Percentiles rank a stretch among this genome's conserved stretches.
Evolutionary conservation across 2,797 vertebrate species (phyloP).

Genomic region (Pelodytes ibericus): DNA sequence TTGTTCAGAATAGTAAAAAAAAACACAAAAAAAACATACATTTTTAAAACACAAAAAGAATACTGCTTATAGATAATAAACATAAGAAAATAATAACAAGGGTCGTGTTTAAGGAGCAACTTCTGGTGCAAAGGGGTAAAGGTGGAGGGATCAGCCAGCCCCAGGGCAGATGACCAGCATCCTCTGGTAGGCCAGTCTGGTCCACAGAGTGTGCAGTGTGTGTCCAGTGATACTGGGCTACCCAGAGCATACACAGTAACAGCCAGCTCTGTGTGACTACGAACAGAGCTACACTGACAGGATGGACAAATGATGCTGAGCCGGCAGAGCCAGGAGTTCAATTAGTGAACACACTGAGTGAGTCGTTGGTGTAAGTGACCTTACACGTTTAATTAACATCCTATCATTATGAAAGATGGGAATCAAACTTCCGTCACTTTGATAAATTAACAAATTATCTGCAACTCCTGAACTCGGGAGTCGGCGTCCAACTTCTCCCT

Average conservation of each 20-base stretch:
- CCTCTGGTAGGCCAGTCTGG: too few species aligned
- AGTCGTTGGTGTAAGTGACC: slow-evolving; percentile 59
- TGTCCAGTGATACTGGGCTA: background rate
- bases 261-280: background rate
- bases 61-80: too few species aligned
- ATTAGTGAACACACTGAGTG: slow-evolving; percentile 56
- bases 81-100: too few species aligned
- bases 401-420: slow-evolving; percentile 61
- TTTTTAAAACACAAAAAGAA: too few species aligned
- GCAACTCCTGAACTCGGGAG: slow-evolving; percentile 34
- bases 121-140: too few species aligned
- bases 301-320: slow-evolving; percentile 57
- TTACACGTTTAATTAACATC: slow-evolving; percentile 63
- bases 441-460: slow-evolving; percentile 62
- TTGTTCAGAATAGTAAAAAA: too few species aligned
- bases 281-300: slow-evolving; percentile 42
- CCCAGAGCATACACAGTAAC: background rate
- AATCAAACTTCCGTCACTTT: slow-evolving; percentile 60
- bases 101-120: too few species aligned
- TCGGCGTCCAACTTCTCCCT: background rate
- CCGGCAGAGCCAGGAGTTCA: slow-evolving; percentile 52
- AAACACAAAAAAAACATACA: too few species aligned
- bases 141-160: too few species aligned
- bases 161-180: too few species aligned
- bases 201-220: too few species aligned